Conservation (phyloP, 2,888 invertebrate genomes). For the Ophion costatus region DNA sequence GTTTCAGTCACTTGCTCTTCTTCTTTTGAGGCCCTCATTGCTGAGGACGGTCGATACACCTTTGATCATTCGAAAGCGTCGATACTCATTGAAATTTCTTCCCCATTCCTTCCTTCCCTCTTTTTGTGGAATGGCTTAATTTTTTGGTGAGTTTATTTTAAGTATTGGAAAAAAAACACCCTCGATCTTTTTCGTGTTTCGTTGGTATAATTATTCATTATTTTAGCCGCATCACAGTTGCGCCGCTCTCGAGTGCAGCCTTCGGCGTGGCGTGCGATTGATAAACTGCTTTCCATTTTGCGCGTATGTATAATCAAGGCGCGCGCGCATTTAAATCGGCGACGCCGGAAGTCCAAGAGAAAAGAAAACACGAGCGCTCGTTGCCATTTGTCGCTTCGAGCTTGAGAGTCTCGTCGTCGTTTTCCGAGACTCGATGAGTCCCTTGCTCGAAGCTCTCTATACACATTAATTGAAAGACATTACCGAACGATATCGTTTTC, state of each 20-base stretch:
- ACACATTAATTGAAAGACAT: too few relatives aligned
- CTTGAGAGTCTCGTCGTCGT: background rate
- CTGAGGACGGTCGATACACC: too few relatives aligned
- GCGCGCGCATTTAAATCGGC: background rate
- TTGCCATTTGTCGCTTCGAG: background rate
- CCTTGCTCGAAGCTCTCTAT: too few relatives aligned
- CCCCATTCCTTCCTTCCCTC: background rate
- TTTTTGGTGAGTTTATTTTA: conserved; percentile 23
- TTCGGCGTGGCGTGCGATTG: background rate
- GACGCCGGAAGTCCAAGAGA: background rate
- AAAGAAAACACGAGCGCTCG: background rate
- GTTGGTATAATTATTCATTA: too few relatives aligned
- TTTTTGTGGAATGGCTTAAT: background rate
- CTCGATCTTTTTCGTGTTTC: too few relatives aligned
- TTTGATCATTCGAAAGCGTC: background rate
- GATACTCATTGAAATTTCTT: conserved; percentile 11
- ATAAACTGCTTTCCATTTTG: background rate
- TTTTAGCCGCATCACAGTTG: too few relatives aligned
- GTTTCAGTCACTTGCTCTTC: conserved; percentile 48
- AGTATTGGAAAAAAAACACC: background rate
- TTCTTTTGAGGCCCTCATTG: too few relatives aligned
- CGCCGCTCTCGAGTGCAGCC: background rate
- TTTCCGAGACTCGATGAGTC: background rate
- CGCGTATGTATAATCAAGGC: background rate
- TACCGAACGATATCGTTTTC: too few relatives aligned